Base-by-base conservation (phyloP, 2,888 invertebrate genomes). In the Calliphora vomitoria region DNA sequence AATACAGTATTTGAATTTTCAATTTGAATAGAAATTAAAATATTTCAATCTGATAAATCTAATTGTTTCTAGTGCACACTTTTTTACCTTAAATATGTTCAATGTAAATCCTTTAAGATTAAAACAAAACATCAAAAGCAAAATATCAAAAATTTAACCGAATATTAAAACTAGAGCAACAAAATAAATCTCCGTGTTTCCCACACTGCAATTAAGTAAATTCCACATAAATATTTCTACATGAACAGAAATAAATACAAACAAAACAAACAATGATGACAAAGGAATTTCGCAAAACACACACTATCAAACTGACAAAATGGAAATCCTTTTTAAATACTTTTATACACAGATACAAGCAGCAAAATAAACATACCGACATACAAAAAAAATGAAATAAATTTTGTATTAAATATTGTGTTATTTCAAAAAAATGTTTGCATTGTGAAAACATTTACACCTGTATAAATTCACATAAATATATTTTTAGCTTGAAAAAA, bases 391-490 rank as follows among this genome's bases (percentile, higher is more conserved):
- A n/a, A 64, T 53, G 47, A 72, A 53, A 55, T 41, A 68, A 71
- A 53, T 71, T 76, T 78, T 71, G 4, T 79, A 50, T 76, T 74
- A 55, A 78, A 72, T 50, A 47, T 86, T 68, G 76, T 78, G 47
- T 78, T 62, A 55, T 82, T 74, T 86, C 68, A 69, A 75, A 72
- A 82, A 53, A 82, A 58, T 87, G 4, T 74, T 83, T 66, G 44
- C 50, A 81, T 87, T 83, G 66, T 76, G 60, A 81, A 83, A 87
- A 86, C 41, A 87, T 62, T 66, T 66, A 20, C 87, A 87, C 76
- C 80, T 87, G 87, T 20, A 72, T 38, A 66, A 84, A 78, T 84
- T 87, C 87, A n/a, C 87, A 87, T n/a, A 55, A 25, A 25, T 25
- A 25, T 25, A 25, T 25, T 25, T 25, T 25, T 1, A 25, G 25